Evolutionary conservation across 2,888 invertebrate species (phyloP), one percentile per base, ranked within the genome.

Genomic region (Tuta absoluta): DNA sequence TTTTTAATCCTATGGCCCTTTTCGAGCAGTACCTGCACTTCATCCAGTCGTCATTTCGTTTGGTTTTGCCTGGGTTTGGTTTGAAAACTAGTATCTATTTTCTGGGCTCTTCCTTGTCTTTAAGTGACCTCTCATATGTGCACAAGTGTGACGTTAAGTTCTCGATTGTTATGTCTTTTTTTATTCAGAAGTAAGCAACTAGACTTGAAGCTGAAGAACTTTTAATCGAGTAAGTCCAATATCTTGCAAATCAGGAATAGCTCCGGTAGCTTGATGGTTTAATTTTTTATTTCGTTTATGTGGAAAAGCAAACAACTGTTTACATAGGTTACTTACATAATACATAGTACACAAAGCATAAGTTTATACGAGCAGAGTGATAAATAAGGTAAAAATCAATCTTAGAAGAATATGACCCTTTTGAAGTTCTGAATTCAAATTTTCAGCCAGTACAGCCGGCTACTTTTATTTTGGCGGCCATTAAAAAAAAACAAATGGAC

Each of bases 141-240:
- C 65, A 65, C 17, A 65, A 24, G 17, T 63, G 63, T 1, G 49
- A 49, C 21, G 65, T 65, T 2, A 65, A 24, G 37, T 37, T 62
- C 4, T 65, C 65, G 17, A 63, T 62, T 28, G 59, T 64, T 12
- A 53, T 23, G 19, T 63, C 56, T 0, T 21, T 64, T n/a, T 24
- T 53, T 53, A 8, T 53, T 53, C 23, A 53, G 17, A 1, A 53
- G 21, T 23, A 53, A 21, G 23, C 23, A 53, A 1, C 21, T 23
- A 23, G 14, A 23, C 10, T 53, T 23, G 4, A 53, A 53, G 21
- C 53, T 28, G 28, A 28, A 28, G 28, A 28, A 28, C 28, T 28
- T 28, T 28, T 28, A 2, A 28, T 28, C 28, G 5, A 28, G 28
- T 28, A 5, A 38, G 38, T 38, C 38, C 12, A 11, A 38, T 11